Conservation (phyloP, 2,888 invertebrate genomes). For the Oxycera nigricornis region DNA sequence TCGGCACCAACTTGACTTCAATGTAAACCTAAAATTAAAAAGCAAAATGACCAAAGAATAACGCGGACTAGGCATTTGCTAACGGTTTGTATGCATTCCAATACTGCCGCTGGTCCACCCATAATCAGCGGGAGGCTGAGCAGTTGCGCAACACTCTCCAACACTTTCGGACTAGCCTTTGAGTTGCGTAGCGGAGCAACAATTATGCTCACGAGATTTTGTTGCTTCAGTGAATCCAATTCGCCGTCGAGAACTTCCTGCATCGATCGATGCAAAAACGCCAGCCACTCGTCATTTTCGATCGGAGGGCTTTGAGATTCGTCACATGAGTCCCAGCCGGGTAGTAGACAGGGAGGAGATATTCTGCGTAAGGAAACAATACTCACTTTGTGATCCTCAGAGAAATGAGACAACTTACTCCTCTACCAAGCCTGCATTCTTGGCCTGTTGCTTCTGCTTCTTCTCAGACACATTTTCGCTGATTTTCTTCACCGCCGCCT, state of each 20-base stretch:
- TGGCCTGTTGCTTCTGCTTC: conserved; percentile 25
- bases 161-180: conserved; percentile 68
- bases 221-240: conserved; percentile 75
- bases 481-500: conserved; percentile 29
- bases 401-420: neutral
- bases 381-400: neutral
- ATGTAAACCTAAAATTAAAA: conserved; percentile 69
- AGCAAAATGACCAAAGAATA: conserved; percentile 25
- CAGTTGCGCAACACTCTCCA: conserved; percentile 70
- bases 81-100: conserved; percentile 64
- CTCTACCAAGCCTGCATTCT: neutral
- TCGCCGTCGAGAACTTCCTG: conserved; percentile 84
- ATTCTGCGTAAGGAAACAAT: conserved; percentile 52
- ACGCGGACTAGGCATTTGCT: conserved; percentile 36
- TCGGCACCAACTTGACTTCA: conserved; percentile 82
- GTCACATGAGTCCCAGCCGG: conserved; percentile 63
- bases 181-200: conserved; percentile 72
- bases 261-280: conserved; percentile 80
- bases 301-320: conserved; percentile 70
- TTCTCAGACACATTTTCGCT: conserved; percentile 24
- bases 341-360: conserved; percentile 58
- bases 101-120: conserved; percentile 60
- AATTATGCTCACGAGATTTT: conserved; percentile 70
- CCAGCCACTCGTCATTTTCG: conserved; percentile 87
- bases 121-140: conserved; percentile 71